Conservation (phyloP, 2,113 vertebrate genomes). For the Ondatra zibethicus region DNA sequence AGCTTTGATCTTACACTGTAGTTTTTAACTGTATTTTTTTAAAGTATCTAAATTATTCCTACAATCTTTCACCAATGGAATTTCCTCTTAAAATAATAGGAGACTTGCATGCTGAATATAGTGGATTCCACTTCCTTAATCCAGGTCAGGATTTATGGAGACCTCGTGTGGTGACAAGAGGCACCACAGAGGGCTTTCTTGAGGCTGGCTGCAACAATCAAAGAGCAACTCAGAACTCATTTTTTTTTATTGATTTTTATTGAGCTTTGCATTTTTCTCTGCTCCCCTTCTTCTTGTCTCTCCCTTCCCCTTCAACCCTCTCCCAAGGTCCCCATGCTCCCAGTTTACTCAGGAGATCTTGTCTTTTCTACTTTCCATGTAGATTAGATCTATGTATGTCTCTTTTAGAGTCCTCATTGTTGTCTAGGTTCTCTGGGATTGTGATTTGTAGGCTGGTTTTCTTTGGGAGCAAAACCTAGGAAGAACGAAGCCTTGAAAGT, state of each 20-base stretch:
- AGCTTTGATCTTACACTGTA: neutral
- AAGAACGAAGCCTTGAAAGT: slow-evolving; percentile 7
- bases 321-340: no score
- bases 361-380: no score
- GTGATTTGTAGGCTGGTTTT: no score
- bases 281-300: no score
- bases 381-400: no score
- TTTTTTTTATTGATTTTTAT: neutral
- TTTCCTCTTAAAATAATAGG: neutral
- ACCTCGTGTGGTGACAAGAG: slow-evolving; percentile 74
- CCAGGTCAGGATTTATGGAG: slow-evolving; percentile 78
- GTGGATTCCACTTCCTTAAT: slow-evolving; percentile 50
- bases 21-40: neutral
- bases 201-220: neutral
- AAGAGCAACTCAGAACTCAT: slow-evolving; percentile 31
- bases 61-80: slow-evolving; percentile 5
- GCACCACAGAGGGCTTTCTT: slow-evolving; percentile 64
- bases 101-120: neutral
- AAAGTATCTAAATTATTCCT: slow-evolving; percentile 22
- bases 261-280: no score
- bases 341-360: no score
- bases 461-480: neutral
- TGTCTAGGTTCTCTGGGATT: no score
- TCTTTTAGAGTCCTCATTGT: no score
- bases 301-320: no score